phyloP scores from a whole-genome alignment of 2,797 vertebrate species.

The Babyrousa celebensis region DNA sequence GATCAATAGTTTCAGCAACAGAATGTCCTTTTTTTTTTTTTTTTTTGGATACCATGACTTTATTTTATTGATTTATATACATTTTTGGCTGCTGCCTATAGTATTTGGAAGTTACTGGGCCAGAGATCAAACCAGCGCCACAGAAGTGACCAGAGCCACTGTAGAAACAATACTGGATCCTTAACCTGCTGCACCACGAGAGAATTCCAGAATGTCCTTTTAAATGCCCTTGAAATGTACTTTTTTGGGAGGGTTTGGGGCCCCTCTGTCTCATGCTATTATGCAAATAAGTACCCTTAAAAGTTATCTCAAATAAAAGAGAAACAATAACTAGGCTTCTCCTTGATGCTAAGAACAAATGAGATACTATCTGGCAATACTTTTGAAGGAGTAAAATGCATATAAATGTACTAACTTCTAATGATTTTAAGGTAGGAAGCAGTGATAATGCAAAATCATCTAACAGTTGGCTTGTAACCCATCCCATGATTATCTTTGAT shows the following conservation, averaged over 20 bases:
- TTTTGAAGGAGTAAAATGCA: background rate
- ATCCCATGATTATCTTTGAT: slow-evolving; percentile 56
- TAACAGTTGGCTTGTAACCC: slow-evolving; percentile 31
- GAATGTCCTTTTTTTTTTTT: background rate
- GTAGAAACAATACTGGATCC: too few species aligned
- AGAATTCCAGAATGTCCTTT: background rate
- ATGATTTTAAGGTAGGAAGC: slow-evolving; percentile 33
- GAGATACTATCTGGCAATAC: background rate
- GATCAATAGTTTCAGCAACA: background rate
- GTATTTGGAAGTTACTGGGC: too few species aligned
- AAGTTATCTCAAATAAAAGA: slow-evolving; percentile 53
- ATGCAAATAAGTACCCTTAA: background rate
- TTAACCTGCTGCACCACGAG: too few species aligned
- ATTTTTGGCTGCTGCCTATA: too few species aligned
- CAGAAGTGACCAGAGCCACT: too few species aligned
- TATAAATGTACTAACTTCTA: slow-evolving; percentile 29
- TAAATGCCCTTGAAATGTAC: background rate
- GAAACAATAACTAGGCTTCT: slow-evolving; percentile 25
- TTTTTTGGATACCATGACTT: too few species aligned
- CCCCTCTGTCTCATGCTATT: background rate
- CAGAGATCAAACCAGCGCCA: too few species aligned
- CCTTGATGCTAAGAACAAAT: slow-evolving; percentile 4
- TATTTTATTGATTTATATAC: too few species aligned
- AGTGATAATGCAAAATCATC: slow-evolving; percentile 60
- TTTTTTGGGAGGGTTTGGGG: background rate